Evolutionary conservation across 2,888 invertebrate species (phyloP).

Genomic region (Drosophila niveifrons): DNA sequence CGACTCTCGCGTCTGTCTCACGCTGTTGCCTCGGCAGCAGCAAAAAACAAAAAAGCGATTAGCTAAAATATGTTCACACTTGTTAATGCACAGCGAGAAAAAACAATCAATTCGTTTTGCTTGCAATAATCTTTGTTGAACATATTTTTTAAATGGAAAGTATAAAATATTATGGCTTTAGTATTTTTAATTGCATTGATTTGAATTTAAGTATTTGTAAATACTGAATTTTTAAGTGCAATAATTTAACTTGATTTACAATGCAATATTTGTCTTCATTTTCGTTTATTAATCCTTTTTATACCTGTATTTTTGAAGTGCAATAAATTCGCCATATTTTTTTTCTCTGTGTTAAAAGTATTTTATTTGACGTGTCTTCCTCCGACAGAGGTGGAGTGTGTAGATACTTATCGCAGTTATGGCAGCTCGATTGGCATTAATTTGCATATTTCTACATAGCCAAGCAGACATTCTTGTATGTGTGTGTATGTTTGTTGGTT

Average conservation of each 20-base stretch:
- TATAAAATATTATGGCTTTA: too few species aligned
- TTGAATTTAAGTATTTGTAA: too few species aligned
- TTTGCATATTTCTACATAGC: conserved; percentile 76
- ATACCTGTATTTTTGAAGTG: neutral
- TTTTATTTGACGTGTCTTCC: neutral
- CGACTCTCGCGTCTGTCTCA: conserved; percentile 25
- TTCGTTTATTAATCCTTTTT: neutral
- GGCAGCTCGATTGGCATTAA: conserved; percentile 53
- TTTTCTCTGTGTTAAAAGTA: neutral
- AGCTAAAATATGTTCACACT: conserved; percentile 49
- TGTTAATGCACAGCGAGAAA: conserved; percentile 54
- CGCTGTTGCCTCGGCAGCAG: conserved; percentile 27
- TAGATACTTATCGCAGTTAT: conserved; percentile 67
- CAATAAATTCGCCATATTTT: neutral
- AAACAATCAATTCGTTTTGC: neutral
- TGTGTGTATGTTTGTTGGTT: too few species aligned
- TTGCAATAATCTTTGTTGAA: neutral
- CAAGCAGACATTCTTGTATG: conserved; percentile 62
- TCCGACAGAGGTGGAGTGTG: neutral
- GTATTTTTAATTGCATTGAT: too few species aligned
- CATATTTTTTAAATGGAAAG: too few species aligned
- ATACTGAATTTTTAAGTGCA: too few species aligned
- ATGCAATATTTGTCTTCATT: too few species aligned
- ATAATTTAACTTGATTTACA: too few species aligned
- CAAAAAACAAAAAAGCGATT: conserved; percentile 38